Evolutionary conservation across 1,140 invertebrate genomes (phyloP), one percentile per base, ranked within the genome.

Genomic region (Drosophila takahashii): DNA sequence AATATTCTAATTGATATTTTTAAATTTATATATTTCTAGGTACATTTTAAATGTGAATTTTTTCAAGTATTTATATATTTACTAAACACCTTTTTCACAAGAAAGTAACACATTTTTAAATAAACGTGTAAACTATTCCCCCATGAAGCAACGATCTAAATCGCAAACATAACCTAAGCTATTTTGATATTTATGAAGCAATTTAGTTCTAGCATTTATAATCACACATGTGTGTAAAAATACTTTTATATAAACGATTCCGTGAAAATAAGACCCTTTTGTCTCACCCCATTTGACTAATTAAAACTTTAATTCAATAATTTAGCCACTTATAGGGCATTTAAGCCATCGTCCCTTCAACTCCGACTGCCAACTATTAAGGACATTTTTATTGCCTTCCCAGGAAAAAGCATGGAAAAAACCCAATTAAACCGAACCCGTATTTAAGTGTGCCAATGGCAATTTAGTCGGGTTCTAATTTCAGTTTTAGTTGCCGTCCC

Each of bases 371-470:
- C 13, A 52, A 32, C 44, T 56, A 58, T 66, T 39, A 65, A 26
- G 56, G 45, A 41, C 36, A 59, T n/a, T 69, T 83, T 57, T 62
- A 64, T 53, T 73, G 37, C 45, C 29, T 53, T 22, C 9, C 26
- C 13, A 16, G 6, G n/a, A 48, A 54, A 61, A 29, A 9, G 16
- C 37, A 13, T 15, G 13, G 64, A 42, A 45, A 22, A 64, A 45
- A 27, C 8, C 41, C 53, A 71, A 65, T 79, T 67, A 59, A 79
- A 72, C 56, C 26, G 57, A 45, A 71, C 65, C 48, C 15, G 71
- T 53, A 83, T 70, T 69, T 48, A 79, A 79, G 74, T 70, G 54
- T 65, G 74, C 48, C 50, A 75, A 56, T 66, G 44, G 57, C 57
- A 56, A 53, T 72, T 59, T 67, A 36, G 59, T 22, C 39, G 4